These are phyloP conservation scores for Schizaphis graminum DNA, from an alignment of 2,888 invertebrate species.

Conservation along the genomic window DNA sequence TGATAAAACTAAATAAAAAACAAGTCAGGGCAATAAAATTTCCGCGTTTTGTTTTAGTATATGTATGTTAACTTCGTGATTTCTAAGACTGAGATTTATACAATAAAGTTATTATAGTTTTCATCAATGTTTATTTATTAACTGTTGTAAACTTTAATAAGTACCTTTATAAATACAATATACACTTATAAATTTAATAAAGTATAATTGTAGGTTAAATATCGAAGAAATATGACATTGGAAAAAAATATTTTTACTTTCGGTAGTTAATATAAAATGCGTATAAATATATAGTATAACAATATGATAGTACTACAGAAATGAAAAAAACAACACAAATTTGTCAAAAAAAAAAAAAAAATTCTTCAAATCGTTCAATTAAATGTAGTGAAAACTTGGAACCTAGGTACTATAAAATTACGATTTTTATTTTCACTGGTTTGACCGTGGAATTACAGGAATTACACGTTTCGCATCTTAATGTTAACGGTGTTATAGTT, in stretches of 20 bases:
- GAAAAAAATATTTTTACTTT: background rate
- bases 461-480: background rate
- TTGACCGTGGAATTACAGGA: background rate
- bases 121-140: background rate
- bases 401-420: background rate
- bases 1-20: constrained; percentile 39
- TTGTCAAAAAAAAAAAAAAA: too few species aligned
- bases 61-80: background rate
- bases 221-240: background rate
- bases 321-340: background rate
- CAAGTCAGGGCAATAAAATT: background rate
- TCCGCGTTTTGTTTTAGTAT: background rate
- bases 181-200: background rate
- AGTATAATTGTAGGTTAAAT: background rate
- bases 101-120: background rate
- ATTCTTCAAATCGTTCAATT: background rate
- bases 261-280: background rate
- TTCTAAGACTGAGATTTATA: background rate
- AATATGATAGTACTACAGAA: background rate
- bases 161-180: background rate
- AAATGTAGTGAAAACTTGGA: too few species aligned
- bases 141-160: background rate
- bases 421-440: background rate
- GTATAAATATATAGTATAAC: background rate
- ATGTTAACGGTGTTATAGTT: background rate